Conservation (phyloP, 1,140 invertebrate species). For the Charaxes varanes region DNA sequence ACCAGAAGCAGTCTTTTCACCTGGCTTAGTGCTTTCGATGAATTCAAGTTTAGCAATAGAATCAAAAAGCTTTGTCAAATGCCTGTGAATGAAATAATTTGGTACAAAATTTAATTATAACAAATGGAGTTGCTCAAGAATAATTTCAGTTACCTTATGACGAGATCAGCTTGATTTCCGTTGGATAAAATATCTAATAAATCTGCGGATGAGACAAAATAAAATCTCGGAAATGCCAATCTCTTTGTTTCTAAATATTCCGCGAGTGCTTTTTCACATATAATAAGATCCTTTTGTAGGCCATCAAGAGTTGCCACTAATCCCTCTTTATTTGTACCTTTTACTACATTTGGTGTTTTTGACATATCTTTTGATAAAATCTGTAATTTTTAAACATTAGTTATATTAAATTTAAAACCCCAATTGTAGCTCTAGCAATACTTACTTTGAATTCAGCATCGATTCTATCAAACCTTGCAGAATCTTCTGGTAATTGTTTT, state of each 20-base stretch:
- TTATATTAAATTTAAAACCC: not conserved
- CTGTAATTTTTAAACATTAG: constrained; percentile 29
- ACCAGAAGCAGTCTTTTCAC: constrained; percentile 78
- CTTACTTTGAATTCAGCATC: constrained; percentile 92
- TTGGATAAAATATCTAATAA: constrained; percentile 96
- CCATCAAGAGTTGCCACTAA: constrained; percentile 86
- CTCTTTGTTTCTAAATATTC: constrained; percentile 98
- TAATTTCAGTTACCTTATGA: constrained; percentile 73
- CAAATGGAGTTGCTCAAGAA: no score
- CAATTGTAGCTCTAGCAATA: constrained; percentile 11
- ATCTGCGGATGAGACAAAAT: constrained; percentile 98
- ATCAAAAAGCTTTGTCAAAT: constrained; percentile 97
- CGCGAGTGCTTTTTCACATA: constrained; percentile 97
- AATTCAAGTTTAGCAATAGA: constrained; percentile 94
- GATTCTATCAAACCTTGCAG: constrained; percentile 92
- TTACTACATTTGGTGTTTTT: constrained; percentile 89
- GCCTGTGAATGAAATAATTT: constrained; percentile 72
- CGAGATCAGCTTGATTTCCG: constrained; percentile 92
- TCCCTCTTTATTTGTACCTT: constrained; percentile 90
- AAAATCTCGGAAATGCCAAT: constrained; percentile 97
- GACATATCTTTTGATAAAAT: constrained; percentile 80
- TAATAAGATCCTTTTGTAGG: constrained; percentile 88
- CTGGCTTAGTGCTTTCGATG: constrained; percentile 69
- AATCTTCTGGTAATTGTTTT: constrained; percentile 94
- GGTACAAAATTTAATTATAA: no score